Evolutionary conservation across 1,140 invertebrate species (phyloP).

Genomic region (Drosophila takahashii): DNA sequence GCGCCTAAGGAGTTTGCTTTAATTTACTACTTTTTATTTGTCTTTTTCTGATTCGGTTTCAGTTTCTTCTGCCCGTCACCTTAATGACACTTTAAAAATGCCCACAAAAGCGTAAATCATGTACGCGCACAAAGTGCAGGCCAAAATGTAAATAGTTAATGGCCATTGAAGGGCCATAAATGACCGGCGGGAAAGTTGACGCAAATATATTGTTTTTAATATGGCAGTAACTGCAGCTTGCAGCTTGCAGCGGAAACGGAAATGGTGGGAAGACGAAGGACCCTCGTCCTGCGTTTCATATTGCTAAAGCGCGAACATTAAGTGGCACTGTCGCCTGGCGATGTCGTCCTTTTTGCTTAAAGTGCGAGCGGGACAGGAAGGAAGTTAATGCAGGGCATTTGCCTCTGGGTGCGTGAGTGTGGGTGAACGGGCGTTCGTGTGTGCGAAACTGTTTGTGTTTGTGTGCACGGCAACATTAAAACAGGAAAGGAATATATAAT

Average conservation of each 20-base stretch:
- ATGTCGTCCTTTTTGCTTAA: constrained; percentile 45
- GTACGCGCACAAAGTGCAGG: constrained; percentile 20
- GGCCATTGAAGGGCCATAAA: constrained; percentile 49
- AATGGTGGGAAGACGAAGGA: constrained; percentile 2
- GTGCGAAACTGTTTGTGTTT: not conserved
- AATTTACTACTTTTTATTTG: constrained; percentile 68
- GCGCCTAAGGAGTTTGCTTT: constrained; percentile 72
- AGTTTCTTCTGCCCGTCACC: not conserved
- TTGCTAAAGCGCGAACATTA: constrained; percentile 75
- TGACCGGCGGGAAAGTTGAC: constrained; percentile 22
- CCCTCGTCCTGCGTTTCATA: constrained; percentile 45
- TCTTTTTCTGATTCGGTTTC: constrained; percentile 6
- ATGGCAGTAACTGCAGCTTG: constrained; percentile 31
- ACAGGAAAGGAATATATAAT: constrained; percentile 34
- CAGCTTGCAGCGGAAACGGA: constrained; percentile 19
- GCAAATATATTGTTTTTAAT: constrained; percentile 74
- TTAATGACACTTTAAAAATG: constrained; percentile 55
- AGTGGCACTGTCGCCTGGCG: constrained; percentile 45
- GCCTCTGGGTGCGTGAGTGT: constrained; percentile 11
- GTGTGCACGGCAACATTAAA: constrained; percentile 26
- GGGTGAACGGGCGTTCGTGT: not conserved
- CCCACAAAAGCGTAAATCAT: constrained; percentile 33
- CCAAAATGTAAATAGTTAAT: constrained; percentile 52
- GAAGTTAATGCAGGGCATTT: constrained; percentile 36
- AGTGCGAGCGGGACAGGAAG: not conserved